A percentile compares a stretch with the other conserved stretches of the same genome.
Conservation (phyloP, 2,797 vertebrate genomes). For the Botia almorhae region DNA sequence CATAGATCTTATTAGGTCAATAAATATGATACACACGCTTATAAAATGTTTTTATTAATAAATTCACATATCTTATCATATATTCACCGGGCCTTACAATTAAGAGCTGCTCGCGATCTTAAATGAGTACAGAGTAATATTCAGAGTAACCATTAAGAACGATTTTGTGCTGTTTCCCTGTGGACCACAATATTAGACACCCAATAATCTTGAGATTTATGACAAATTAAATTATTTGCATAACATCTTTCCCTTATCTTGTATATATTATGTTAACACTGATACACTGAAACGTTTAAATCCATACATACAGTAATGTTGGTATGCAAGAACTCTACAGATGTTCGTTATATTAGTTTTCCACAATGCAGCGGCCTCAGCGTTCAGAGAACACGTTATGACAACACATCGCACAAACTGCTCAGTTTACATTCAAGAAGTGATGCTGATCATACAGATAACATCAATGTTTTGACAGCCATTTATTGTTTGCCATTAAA, state of each 20-base stretch:
- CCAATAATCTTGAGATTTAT: neutral
- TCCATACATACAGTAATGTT: neutral
- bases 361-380: neutral
- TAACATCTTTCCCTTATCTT: neutral
- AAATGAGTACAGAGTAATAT: neutral
- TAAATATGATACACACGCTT: neutral
- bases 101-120: neutral
- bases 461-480: constrained; percentile 22
- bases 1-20: neutral
- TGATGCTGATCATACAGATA: constrained; percentile 27
- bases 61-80: neutral
- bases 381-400: constrained; percentile 31
- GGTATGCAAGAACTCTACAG: neutral
- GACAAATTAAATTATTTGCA: neutral
- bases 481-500: constrained; percentile 45
- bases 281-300: neutral
- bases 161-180: neutral
- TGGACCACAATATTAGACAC: neutral
- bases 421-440: constrained; percentile 28
- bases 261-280: neutral
- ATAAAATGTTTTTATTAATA: constrained; percentile 30
- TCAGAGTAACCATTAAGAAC: neutral
- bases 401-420: constrained; percentile 32
- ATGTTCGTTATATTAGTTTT: constrained; percentile 13
- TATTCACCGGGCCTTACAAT: neutral